Evolutionary conservation across 1,140 invertebrate species (phyloP).

Genomic region (Drosophila lini): DNA sequence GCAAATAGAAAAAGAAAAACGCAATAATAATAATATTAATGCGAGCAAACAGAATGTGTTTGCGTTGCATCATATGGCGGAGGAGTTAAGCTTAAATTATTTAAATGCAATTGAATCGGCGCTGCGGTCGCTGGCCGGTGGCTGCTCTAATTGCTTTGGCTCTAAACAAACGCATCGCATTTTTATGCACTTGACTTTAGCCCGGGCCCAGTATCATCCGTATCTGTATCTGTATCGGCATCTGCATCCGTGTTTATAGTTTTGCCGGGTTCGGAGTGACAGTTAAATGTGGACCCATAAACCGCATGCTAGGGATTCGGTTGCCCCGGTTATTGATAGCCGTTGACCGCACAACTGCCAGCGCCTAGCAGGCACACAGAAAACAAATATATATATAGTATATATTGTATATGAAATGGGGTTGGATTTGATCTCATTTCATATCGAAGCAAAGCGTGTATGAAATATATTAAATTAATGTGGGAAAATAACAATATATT

Average conservation of each 20-base stretch:
- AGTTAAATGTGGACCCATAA: slow-evolving; percentile 28
- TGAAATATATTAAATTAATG: not conserved
- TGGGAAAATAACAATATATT: not conserved
- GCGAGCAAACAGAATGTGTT: slow-evolving; percentile 49
- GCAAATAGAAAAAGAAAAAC: slow-evolving; percentile 4
- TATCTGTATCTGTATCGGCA: not conserved
- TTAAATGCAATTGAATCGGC: slow-evolving; percentile 55
- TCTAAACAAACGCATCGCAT: slow-evolving; percentile 40
- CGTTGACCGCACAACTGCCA: slow-evolving; percentile 56
- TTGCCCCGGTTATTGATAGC: slow-evolving; percentile 74
- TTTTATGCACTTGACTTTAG: slow-evolving; percentile 56
- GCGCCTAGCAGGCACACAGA: slow-evolving; percentile 18
- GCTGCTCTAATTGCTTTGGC: slow-evolving; percentile 48
- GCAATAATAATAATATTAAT: slow-evolving; percentile 45
- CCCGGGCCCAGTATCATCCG: slow-evolving; percentile 1
- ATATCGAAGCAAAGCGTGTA: not conserved
- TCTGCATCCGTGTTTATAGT: slow-evolving; percentile 8
- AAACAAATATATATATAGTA: not conserved
- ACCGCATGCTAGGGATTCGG: slow-evolving; percentile 73
- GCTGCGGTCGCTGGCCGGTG: slow-evolving; percentile 39
- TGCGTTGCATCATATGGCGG: slow-evolving; percentile 37
- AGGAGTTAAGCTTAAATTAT: slow-evolving; percentile 52
- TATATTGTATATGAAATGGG: not conserved
- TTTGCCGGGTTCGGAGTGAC: slow-evolving; percentile 12
- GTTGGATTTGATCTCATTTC: slow-evolving; percentile 1